Percentiles rank a stretch among this genome's conserved stretches.
These are phyloP conservation scores for Drosophila anomelani DNA, from an alignment of 2,888 invertebrate species.

Conservation along the genomic window DNA sequence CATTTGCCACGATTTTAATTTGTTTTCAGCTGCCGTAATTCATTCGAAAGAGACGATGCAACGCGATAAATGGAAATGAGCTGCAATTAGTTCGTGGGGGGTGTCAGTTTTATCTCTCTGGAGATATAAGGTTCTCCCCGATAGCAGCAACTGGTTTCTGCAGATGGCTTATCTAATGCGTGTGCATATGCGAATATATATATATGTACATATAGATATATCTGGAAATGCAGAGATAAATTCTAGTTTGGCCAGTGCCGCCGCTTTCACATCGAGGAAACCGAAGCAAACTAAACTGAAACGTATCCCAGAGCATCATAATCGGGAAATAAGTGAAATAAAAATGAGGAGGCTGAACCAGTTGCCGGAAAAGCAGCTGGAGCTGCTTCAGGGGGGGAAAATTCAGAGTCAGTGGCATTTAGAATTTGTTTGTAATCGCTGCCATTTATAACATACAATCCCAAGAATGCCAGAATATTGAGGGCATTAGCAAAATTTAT, in stretches of 20 bases:
- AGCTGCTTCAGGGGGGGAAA: not conserved
- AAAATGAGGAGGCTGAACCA: slow-evolving; percentile 49
- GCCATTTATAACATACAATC: slow-evolving; percentile 18
- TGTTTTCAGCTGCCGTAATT: slow-evolving; percentile 67
- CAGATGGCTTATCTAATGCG: slow-evolving; percentile 51
- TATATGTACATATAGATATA: not conserved
- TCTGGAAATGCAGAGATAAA: slow-evolving; percentile 21
- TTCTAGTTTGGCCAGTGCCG: slow-evolving; percentile 44
- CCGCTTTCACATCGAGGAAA: slow-evolving; percentile 48
- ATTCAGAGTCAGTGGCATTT: slow-evolving; percentile 36
- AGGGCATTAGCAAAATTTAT: slow-evolving; percentile 18
- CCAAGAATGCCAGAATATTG: slow-evolving; percentile 19
- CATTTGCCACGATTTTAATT: slow-evolving; percentile 73
- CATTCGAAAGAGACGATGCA: slow-evolving; percentile 50
- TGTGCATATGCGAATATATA: slow-evolving; percentile 29
- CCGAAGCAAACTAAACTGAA: slow-evolving; percentile 9
- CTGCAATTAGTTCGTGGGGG: slow-evolving; percentile 76
- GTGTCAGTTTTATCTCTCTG: slow-evolving; percentile 50
- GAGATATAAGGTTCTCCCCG: slow-evolving; percentile 16
- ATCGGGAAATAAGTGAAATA: slow-evolving; percentile 50
- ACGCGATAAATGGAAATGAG: slow-evolving; percentile 75
- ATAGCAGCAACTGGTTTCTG: slow-evolving; percentile 35
- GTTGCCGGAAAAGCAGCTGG: slow-evolving; percentile 15
- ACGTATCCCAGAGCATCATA: slow-evolving; percentile 32
- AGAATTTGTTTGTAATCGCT: slow-evolving; percentile 29